A percentile compares a stretch with the other conserved stretches of the same genome.
phyloP scores from a whole-genome alignment of 2,888 invertebrate species.

The Chloromyia formosa region DNA sequence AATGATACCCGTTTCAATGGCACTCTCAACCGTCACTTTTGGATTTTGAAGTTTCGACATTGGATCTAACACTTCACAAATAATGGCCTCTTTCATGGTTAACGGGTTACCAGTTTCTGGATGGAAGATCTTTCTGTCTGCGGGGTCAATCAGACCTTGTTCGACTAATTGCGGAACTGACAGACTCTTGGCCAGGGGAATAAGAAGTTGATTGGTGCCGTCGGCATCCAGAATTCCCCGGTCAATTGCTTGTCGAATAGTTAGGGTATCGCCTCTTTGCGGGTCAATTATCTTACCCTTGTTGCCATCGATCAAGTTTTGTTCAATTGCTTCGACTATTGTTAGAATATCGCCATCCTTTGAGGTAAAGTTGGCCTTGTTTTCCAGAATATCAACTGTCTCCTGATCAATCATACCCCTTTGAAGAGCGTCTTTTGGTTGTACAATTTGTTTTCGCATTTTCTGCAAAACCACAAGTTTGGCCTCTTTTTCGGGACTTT shows the following conservation, averaged over 20 bases:
- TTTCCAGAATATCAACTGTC: conserved; percentile 76
- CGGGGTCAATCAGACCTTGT: conserved; percentile 84
- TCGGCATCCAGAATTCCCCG: conserved; percentile 83
- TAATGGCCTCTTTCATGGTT: conserved; percentile 83
- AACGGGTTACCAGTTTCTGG: conserved; percentile 85
- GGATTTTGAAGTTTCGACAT: conserved; percentile 75
- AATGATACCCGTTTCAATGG: conserved; percentile 75
- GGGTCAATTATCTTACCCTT: conserved; percentile 85
- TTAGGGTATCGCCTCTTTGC: conserved; percentile 79
- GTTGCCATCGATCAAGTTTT: conserved; percentile 75
- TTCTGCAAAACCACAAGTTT: conserved; percentile 80
- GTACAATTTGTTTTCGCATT: conserved; percentile 78
- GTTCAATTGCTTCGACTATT: conserved; percentile 79
- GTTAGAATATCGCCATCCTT: conserved; percentile 71
- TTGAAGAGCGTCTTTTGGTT: conserved; percentile 79
- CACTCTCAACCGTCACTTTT: conserved; percentile 78
- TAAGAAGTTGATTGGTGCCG: conserved; percentile 77
- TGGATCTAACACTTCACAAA: conserved; percentile 88
- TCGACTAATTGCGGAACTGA: conserved; percentile 84
- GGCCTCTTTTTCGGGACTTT: conserved; percentile 70
- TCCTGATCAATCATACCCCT: conserved; percentile 80
- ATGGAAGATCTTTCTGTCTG: conserved; percentile 80
- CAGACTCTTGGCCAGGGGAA: conserved; percentile 82
- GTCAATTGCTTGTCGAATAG: conserved; percentile 84
- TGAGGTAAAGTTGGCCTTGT: conserved; percentile 68